Percentiles rank a stretch among this genome's conserved stretches.
phyloP scores from a whole-genome alignment of 2,113 vertebrate species.

The Erythrolamprus reginae region DNA sequence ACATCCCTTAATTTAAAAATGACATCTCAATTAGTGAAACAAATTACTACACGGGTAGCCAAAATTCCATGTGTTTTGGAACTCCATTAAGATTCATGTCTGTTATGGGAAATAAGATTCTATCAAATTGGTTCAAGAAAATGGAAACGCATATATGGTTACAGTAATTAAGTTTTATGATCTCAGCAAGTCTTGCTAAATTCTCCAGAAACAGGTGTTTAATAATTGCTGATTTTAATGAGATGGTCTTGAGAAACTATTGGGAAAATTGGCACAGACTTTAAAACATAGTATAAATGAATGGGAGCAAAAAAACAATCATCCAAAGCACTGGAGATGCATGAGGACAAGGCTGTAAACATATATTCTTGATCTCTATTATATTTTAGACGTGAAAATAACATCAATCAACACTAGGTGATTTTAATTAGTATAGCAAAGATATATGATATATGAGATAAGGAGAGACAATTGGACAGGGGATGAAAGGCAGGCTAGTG shows the following conservation, averaged over 20 bases:
- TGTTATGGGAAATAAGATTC: conserved; percentile 5
- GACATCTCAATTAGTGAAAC: neutral
- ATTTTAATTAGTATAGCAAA: neutral
- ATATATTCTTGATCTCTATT: conserved; percentile 19
- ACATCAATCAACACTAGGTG: neutral
- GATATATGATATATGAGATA: no score
- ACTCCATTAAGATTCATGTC: conserved; percentile 2
- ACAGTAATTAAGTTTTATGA: conserved; percentile 5
- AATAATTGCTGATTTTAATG: neutral
- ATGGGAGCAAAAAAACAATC: neutral
- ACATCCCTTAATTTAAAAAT: neutral
- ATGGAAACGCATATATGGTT: neutral
- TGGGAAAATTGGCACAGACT: neutral
- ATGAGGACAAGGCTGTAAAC: conserved; percentile 14
- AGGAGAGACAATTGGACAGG: no score
- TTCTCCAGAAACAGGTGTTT: neutral
- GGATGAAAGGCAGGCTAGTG: no score
- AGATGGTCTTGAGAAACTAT: neutral
- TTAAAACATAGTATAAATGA: neutral
- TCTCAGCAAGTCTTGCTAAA: conserved; percentile 5
- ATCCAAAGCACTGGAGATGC: neutral
- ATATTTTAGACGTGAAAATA: conserved; percentile 38
- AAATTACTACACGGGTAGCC: neutral
- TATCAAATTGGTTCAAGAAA: neutral
- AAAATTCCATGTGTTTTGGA: neutral